Conservation (phyloP, 2,797 vertebrate genomes). For the Scolopax rusticola region DNA sequence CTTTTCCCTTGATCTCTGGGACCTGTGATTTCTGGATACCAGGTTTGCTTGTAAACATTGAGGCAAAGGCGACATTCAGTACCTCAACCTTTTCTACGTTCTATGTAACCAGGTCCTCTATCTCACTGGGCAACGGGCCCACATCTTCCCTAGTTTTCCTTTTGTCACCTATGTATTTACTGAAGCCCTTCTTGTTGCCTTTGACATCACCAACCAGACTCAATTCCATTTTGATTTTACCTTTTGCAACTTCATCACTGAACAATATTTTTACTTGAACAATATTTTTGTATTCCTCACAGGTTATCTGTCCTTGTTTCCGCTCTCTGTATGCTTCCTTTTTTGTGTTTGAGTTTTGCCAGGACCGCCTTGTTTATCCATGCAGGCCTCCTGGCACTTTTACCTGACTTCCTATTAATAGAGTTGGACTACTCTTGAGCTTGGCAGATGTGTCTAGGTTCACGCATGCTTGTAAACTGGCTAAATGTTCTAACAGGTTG, state of each 20-base stretch:
- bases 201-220: neutral
- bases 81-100: neutral
- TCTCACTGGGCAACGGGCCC: neutral
- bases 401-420: neutral
- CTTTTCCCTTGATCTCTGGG: neutral
- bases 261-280: neutral
- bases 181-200: neutral
- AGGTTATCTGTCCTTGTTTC: neutral
- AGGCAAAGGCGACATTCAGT: neutral
- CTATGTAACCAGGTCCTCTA: neutral
- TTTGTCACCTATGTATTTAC: neutral
- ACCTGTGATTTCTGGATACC: neutral
- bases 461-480: neutral
- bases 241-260: fast-evolving
- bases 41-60: neutral
- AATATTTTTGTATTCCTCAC: neutral
- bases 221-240: neutral
- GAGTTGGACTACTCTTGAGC: neutral
- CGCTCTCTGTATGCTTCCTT: neutral
- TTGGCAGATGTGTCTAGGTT: neutral
- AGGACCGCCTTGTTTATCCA: neutral
- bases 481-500: neutral
- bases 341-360: neutral
- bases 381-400: neutral
- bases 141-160: neutral